These are phyloP conservation scores for Gambelia wislizenii DNA, from an alignment of 2,797 vertebrate species.

Conservation along the genomic window DNA sequence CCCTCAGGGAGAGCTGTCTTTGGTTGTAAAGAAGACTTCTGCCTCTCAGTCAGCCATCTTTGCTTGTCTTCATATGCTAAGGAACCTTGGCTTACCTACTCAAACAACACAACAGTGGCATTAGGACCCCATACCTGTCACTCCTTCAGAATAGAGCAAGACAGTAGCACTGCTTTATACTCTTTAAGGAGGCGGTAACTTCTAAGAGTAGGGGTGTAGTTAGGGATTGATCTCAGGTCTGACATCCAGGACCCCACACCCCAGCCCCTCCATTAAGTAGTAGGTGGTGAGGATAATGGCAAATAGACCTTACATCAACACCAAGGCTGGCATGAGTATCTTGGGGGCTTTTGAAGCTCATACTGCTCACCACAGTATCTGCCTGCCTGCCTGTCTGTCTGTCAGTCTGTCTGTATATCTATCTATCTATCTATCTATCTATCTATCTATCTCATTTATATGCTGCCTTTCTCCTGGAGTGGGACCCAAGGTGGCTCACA, in stretches of 20 bases:
- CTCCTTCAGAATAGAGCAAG: not conserved
- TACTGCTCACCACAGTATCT: too few species aligned
- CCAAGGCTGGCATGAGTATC: not conserved
- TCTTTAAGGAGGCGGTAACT: not conserved
- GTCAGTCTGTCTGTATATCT: too few species aligned
- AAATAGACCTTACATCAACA: not conserved
- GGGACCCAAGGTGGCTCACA: too few species aligned
- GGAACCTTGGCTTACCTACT: not conserved
- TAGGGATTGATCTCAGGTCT: too few species aligned
- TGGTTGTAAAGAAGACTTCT: slow-evolving; percentile 53
- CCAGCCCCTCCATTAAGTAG: not conserved
- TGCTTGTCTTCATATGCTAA: not conserved
- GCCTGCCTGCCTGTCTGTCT: too few species aligned
- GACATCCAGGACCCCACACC: not conserved
- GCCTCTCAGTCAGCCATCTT: not conserved
- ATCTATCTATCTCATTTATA: too few species aligned
- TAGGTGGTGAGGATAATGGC: not conserved
- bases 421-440: too few species aligned
- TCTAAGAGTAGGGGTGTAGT: too few species aligned
- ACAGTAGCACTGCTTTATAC: not conserved
- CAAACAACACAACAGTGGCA: not conserved
- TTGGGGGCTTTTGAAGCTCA: too few species aligned
- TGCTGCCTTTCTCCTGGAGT: too few species aligned
- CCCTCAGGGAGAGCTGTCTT: slow-evolving; percentile 46
- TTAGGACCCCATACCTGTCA: not conserved